Evolutionary conservation across 2,113 vertebrate genomes (phyloP).

Genomic region (Amblyopsis rosae): DNA sequence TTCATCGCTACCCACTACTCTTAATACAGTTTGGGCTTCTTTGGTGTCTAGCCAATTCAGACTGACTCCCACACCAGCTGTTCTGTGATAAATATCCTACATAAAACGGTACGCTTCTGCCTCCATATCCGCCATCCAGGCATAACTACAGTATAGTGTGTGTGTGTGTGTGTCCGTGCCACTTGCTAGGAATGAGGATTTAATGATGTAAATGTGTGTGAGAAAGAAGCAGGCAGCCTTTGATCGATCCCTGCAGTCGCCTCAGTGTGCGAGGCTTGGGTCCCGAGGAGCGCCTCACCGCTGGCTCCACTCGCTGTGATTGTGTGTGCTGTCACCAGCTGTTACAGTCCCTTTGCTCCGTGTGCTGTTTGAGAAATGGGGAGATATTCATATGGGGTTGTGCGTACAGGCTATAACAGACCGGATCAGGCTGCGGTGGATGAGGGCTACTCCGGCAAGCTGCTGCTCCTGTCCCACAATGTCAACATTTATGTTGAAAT

Average conservation of each 20-base stretch:
- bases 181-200: slow-evolving; percentile 45
- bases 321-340: slow-evolving; percentile 22
- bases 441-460: neutral
- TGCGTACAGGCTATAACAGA: slow-evolving; percentile 11
- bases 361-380: slow-evolving; percentile 10
- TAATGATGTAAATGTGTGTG: slow-evolving; percentile 51
- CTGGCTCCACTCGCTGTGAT: slow-evolving; percentile 1
- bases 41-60: slow-evolving; percentile 40
- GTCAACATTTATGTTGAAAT: neutral
- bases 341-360: neutral
- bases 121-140: slow-evolving; percentile 1
- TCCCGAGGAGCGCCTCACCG: slow-evolving; percentile 32
- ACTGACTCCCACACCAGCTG: slow-evolving; percentile 34
- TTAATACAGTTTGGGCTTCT: slow-evolving; percentile 27
- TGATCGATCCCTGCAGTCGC: slow-evolving; percentile 55
- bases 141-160: neutral
- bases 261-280: slow-evolving; percentile 32
- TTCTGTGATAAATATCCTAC: slow-evolving; percentile 29
- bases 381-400: slow-evolving; percentile 6
- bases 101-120: slow-evolving; percentile 13
- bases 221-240: slow-evolving; percentile 34
- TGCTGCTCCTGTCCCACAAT: neutral
- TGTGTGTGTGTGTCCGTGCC: slow-evolving; percentile 24
- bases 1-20: neutral
- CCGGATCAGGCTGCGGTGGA: neutral